Conservation (phyloP, 2,888 invertebrate species). For the Carpatolechia fugitivella region DNA sequence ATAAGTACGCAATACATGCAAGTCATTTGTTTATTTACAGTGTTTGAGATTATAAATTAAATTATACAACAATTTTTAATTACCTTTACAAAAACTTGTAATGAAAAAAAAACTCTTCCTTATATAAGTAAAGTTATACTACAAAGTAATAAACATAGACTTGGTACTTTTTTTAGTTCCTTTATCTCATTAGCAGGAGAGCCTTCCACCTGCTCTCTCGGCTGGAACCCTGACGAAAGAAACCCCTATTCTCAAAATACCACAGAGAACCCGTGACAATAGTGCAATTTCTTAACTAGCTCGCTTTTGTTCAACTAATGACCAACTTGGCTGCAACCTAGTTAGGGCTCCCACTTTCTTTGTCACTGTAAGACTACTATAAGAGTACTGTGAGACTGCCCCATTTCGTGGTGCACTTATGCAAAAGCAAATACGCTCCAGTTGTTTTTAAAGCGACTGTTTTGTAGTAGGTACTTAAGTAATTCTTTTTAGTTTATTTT, state of each 20-base stretch:
- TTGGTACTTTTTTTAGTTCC: no score
- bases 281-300: constrained; percentile 36
- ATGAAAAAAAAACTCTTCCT: no score
- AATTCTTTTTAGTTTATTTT: not conserved
- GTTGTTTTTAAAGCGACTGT: constrained; percentile 26
- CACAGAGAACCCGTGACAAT: constrained; percentile 20
- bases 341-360: constrained; percentile 28
- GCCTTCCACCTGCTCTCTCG: not conserved
- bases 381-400: constrained; percentile 1
- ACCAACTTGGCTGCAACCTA: constrained; percentile 39
- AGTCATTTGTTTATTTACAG: no score
- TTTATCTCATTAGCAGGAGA: no score
- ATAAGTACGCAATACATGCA: no score
- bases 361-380: constrained; percentile 12
- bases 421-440: constrained; percentile 47
- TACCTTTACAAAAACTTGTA: no score
- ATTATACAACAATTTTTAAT: no score
- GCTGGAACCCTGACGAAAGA: not conserved
- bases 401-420: constrained; percentile 34
- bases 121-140: no score
- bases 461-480: constrained; percentile 18
- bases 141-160: no score
- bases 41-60: no score
- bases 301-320: constrained; percentile 40
- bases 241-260: not conserved